phyloP scores from a whole-genome alignment of 2,797 vertebrate genomes.

The Pipistrellus pygmaeus region DNA sequence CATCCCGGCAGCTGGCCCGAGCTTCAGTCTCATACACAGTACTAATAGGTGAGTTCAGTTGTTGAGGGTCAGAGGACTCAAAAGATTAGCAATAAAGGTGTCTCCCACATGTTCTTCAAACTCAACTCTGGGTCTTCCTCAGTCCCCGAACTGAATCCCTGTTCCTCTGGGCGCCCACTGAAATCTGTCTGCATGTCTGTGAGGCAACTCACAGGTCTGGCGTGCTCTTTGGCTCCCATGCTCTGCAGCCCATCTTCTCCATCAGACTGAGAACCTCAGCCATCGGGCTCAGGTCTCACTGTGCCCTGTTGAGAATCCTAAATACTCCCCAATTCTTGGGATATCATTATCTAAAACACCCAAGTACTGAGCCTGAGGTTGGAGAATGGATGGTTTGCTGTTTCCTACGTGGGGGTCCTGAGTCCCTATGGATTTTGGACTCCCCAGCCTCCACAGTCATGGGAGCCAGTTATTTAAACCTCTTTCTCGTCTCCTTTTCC shows the following conservation, averaged over 20 bases:
- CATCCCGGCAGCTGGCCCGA: neutral
- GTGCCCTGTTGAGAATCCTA: neutral
- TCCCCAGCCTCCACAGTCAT: neutral
- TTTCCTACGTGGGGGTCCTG: neutral
- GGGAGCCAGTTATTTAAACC: neutral
- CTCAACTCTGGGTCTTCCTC: neutral
- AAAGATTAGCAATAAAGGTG: neutral
- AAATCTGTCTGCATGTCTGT: neutral
- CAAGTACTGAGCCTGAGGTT: neutral
- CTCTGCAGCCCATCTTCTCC: neutral
- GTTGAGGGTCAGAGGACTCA: neutral
- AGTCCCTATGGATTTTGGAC: neutral
- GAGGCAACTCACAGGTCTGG: neutral
- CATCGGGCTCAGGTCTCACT: neutral
- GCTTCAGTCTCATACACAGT: neutral
- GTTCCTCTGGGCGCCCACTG: neutral
- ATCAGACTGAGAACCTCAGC: neutral
- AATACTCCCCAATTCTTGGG: neutral
- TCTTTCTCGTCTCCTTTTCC: neutral
- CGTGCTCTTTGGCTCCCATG: neutral
- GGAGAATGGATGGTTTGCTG: neutral
- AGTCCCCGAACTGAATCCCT: neutral
- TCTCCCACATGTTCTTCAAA: neutral
- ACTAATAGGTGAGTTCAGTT: neutral
- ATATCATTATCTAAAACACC: neutral